Evolutionary conservation across 2,113 vertebrate species (phyloP), one percentile per base, ranked within the genome.

Genomic region (Nerophis lumbriciformis): DNA sequence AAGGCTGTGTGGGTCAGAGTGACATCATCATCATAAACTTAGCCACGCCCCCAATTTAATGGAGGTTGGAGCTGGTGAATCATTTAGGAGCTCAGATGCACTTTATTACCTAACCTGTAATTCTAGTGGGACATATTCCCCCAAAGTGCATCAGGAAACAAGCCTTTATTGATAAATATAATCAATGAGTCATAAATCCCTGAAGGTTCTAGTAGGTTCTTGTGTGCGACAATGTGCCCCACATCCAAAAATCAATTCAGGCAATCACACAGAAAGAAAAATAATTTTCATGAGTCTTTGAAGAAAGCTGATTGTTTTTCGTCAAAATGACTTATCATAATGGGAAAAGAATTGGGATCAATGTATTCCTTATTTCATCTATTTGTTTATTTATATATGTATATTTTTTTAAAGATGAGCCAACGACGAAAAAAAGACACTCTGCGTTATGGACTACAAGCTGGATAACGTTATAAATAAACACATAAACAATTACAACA

Each of bases 61-160:
- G 87, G 88, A 89, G 72, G 67, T 61, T 36, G 59, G 54, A 67
- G 72, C 80, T 81, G 85, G 76, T 73, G 86, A 90, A 92, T 92
- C 89, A 92, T 91, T 92, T 75, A 92, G 80, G 69, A 86, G 84
- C 82, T 80, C 72, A 80, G 77, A 81, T 78, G 82, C 80, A 87
- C 83, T 86, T 84, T 90, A 85, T 86, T 85, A 87, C 81, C 87
- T 80, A 69, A 74, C 69, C 78, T 86, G 77, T 69, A 69, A 82
- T 75, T 80, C 81, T 61, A 69, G 66, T 48, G 65, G 83, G 86
- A 82, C 77, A 66, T 28, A 28, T 80, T 79, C 48, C 42, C 80
- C 80, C 81, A 76, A 75, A 87, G 83, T 89, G 88, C 90, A 89
- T 90, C 87, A 87, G 84, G 80, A 88, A 89, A 89, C 85, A 71